Evolutionary conservation across 2,113 vertebrate genomes (phyloP), one percentile per base, ranked within the genome.

Genomic region (Boleophthalmus pectinirostris): DNA sequence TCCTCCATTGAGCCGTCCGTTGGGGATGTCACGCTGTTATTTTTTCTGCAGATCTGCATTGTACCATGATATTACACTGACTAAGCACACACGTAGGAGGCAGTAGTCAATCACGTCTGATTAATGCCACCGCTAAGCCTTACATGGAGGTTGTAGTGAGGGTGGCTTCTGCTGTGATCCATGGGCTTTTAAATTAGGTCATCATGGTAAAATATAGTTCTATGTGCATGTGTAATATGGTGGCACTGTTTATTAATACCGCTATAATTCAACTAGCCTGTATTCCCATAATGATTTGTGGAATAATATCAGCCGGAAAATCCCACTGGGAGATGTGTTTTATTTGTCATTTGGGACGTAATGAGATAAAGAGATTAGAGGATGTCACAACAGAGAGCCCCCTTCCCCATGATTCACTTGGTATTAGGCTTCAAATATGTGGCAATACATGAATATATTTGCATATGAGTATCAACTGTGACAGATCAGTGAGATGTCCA

Each of bases 321-420:
- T 79, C 79, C 90, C 83, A 74, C 63, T 57, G 76, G 76, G 70
- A 80, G 38, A 57, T 20, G 65, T 69, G 79, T 81, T 88, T 82
- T 77, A 84, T 79, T 83, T 86, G 74, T 84, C 79, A 83, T 83
- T 74, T 82, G 65, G 58, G 80, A 73, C 16, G 33, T 75, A 86
- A 83, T 69, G 73, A 85, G 76, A 87, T 85, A 69, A 70, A 63
- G 20, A 82, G 70, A 85, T 69, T 83, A 79, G 67, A 81, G 70
- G 70, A 35, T 73, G 72, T 83, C 84, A 82, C 66, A 35, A 5
- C 72, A 75, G 77, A 56, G 70, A 24, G 54, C 1, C 75, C 68
- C 73, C 84, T 69, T 80, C 58, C 25, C 57, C 58, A 61, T 21
- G 8, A 29, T 61, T 18, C 24, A 61, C 81, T 54, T 80, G 45